These are phyloP conservation scores for Orthonevra nobilis DNA, from an alignment of 2,888 invertebrate genomes.

Conservation along the genomic window DNA sequence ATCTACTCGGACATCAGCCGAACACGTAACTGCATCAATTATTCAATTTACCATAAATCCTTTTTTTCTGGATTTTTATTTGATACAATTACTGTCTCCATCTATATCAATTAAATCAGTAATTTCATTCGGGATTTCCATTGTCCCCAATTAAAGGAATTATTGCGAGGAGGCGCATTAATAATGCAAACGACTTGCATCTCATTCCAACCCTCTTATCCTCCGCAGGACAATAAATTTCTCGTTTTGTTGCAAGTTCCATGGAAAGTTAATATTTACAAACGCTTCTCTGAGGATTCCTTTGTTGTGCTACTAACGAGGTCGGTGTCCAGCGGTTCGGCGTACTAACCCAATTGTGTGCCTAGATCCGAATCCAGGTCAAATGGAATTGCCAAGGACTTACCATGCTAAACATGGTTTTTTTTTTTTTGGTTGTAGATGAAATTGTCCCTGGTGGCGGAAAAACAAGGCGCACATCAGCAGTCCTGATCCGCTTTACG, in stretches of 20 bases:
- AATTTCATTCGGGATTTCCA: constrained; percentile 30
- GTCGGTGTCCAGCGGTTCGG: constrained; percentile 10
- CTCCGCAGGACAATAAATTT: constrained; percentile 26
- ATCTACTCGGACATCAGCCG: too few species aligned
- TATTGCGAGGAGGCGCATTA: constrained; percentile 36
- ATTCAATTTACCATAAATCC: too few species aligned
- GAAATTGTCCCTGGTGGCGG: constrained; percentile 53
- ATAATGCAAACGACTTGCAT: constrained; percentile 4
- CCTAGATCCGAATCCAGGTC: neutral
- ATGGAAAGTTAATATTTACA: constrained; percentile 65
- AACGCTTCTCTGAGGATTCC: constrained; percentile 39
- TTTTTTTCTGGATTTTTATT: too few species aligned
- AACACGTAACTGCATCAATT: too few species aligned
- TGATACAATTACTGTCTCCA: constrained; percentile 43
- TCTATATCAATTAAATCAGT: constrained; percentile 49
- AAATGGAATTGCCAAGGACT: neutral
- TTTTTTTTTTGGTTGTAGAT: neutral
- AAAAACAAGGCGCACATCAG: constrained; percentile 16
- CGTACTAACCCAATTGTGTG: constrained; percentile 56
- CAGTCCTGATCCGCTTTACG: constrained; percentile 2
- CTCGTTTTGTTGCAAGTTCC: constrained; percentile 35
- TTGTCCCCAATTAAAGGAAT: constrained; percentile 51
- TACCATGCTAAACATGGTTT: neutral
- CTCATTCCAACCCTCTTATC: neutral
- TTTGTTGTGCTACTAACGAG: constrained; percentile 20